Conservation (phyloP, 2,113 vertebrate genomes). For the Silurus glanis region DNA sequence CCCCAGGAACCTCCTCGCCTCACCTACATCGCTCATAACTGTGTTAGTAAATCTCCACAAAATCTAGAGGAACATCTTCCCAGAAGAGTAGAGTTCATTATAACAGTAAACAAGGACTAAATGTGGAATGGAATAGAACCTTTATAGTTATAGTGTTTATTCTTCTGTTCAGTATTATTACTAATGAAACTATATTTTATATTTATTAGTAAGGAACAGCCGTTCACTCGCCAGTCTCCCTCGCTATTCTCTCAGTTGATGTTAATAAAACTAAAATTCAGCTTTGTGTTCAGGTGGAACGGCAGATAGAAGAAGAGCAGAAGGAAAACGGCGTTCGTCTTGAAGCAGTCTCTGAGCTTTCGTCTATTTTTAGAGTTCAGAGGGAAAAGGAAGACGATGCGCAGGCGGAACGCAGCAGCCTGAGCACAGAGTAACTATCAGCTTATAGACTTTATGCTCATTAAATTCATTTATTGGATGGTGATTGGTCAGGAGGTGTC, state of each 20-base stretch:
- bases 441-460: neutral
- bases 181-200: too few species aligned
- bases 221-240: neutral
- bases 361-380: constrained; percentile 49
- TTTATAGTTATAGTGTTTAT: too few species aligned
- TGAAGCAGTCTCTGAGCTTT: constrained; percentile 34
- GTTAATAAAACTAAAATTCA: neutral
- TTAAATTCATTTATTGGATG: neutral
- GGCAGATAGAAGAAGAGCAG: constrained; percentile 34
- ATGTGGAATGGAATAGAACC: too few species aligned
- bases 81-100: too few species aligned
- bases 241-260: neutral
- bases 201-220: neutral
- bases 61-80: too few species aligned
- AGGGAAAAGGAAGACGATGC: constrained; percentile 55
- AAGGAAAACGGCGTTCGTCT: neutral
- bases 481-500: neutral
- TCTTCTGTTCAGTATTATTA: too few species aligned
- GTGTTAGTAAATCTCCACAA: too few species aligned
- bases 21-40: too few species aligned
- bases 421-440: constrained; percentile 42
- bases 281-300: constrained; percentile 51
- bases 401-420: constrained; percentile 23
- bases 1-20: too few species aligned
- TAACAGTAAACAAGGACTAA: too few species aligned